Evolutionary conservation across 2,113 vertebrate genomes (phyloP), one percentile per base, ranked within the genome.

Genomic region (Prolemur simus): DNA sequence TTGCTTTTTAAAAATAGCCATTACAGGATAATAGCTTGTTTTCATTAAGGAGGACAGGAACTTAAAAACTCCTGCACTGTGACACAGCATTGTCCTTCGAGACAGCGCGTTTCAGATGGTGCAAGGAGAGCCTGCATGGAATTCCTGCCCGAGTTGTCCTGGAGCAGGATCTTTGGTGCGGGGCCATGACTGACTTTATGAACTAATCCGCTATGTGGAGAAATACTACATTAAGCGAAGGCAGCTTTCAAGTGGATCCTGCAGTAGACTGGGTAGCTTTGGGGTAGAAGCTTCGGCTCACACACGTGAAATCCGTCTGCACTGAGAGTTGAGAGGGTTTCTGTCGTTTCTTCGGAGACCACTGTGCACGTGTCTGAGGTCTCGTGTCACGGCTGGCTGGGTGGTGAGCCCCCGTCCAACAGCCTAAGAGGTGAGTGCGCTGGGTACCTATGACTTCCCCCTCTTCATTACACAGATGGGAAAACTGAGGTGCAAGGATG

Each of bases 11-110:
- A 94, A 92, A 96, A 93, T 77, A 96, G 87, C 52, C 32, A 74
- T 95, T 94, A 96, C 21, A 68, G 77, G 95, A 93, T 90, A 97
- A 94, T 74, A 69, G 68, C 74, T 95, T 87, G 83, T 95, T 96
- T 97, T 87, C 58, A 76, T 80, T 71, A 78, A 83, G 42, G 76
- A 93, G 83, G 54, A 93, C 92, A 83, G 42, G 39, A 84, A 83
- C 60, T 83, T n/a, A 47, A 64, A 82, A 87, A 73, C 23, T 82
- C 42, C 66, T 45, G 49, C 32, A 66, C 82, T 13, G 0, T 39
- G 21, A 63, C n/a, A 34, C 2, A 32, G 42, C 39, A 32, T 39
- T 77, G 32, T 45, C 47, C 64, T 34, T 64, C 8, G 14, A n/a
- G 91, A 64, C 21, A 4, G 9, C 32, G 64, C 25, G 11, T 54